Evolutionary conservation across 2,797 vertebrate genomes (phyloP), one percentile per base, ranked within the genome.

Genomic region (Scleropages formosus): DNA sequence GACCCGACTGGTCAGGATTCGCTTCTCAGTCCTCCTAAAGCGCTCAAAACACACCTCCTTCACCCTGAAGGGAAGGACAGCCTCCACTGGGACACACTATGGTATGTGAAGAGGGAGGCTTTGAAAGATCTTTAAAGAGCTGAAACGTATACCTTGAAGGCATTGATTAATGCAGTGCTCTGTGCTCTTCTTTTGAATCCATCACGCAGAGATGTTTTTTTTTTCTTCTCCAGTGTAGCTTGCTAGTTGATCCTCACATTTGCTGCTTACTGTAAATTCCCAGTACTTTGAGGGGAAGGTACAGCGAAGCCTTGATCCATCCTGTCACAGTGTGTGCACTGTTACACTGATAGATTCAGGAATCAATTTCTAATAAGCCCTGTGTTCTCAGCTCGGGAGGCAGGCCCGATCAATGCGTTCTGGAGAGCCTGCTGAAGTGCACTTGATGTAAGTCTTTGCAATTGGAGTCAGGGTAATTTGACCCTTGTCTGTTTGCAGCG

Each of bases 371-470:
- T 39, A 39, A 39, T 39, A 39, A 39, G 31, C 31, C 31, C 39
- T n/a, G 4, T 13, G 12, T 13, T n/a, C 39, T 70, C 74, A 69
- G 59, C 58, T 73, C 63, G 78, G 66, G 78, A 51, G n/a, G 26
- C 46, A 39, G 13, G 13, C 53, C 47, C 7, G 56, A 72, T 80
- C 67, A 18, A 78, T 78, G 77, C 7, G 51, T 47, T 47, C 60
- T 72, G 71, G 66, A 76, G 64, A 71, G 73, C 49, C 49, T 58
- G 60, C 44, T 75, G 74, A 76, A 76, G 64, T 26, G 8, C 20
- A 44, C 56, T 65, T 47, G 71, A 60, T 77, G 60, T 65, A 22
- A 62, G 47, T 0, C 9, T 39, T 6, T 8, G 6, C 56, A 62
- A 46, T 49, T 16, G 8, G 16, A 0, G 20, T 31, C 22, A 16